Evolutionary conservation across 2,888 invertebrate species (phyloP), one percentile per base, ranked within the genome.

Genomic region (Timema cristinae): DNA sequence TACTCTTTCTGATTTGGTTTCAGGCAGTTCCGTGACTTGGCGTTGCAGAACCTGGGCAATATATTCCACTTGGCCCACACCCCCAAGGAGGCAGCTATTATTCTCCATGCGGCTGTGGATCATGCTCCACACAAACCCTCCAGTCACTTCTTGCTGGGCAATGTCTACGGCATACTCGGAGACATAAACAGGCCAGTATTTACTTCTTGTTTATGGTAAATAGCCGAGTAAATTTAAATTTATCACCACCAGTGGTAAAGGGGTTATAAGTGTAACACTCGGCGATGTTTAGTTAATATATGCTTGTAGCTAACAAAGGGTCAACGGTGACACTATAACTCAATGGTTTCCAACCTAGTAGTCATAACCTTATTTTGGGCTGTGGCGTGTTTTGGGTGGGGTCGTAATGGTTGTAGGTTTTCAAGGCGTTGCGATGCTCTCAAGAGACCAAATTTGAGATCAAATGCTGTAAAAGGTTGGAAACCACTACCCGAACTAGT

Each of bases 101-200:
- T 93, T 66, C 84, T 93, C 0, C 88, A 89, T 77, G 89, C 90
- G 15, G 91, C 93, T 0, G 85, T 91, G 11, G 91, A 92, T 78
- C 89, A 92, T 77, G 87, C 89, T 63, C 88, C 89, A 0, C 82
- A 84, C 16, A 85, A 86, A 77, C 83, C 87, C 5, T 82, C 85
- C 63, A 87, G 86, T 75, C 89, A 91, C 80, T 88, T 91, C 77
- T 88, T 90, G 6, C 82, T 93, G 13, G 93, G 89, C 8, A 91
- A 91, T 79, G 88, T 91, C 16, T 91, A 90, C 80, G 90, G 91
- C 1, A 86, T 90, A 11, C 77, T 87, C 50, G 88, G 88, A 0
- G 90, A 92, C 74, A 92, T 88, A 79, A 91, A 92, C 77, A 77
- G 78, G 79, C 78, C 68, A 72, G 51, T 49, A 1, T 32, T 16